These are phyloP conservation scores for Sinohyriopsis cumingii DNA, from an alignment of 2,888 invertebrate species.

Conservation along the genomic window DNA sequence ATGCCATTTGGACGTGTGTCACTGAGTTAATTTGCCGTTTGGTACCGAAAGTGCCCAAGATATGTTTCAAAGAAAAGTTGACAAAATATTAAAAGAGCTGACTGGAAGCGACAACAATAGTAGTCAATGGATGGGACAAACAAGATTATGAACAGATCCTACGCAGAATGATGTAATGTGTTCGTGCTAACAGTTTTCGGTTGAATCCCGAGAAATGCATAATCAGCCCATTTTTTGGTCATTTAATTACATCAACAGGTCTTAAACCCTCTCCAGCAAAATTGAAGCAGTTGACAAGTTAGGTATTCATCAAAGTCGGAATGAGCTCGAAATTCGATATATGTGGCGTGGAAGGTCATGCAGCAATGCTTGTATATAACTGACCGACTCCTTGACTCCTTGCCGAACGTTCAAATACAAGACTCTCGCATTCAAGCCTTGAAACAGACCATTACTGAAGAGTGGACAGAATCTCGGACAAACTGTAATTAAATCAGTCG, in stretches of 20 bases:
- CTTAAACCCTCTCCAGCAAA: too few species aligned
- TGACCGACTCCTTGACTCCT: slow-evolving; percentile 6
- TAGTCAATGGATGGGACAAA: too few species aligned
- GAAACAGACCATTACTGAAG: slow-evolving; percentile 16
- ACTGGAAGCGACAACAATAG: background rate
- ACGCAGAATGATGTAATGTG: too few species aligned
- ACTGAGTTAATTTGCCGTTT: slow-evolving; percentile 23
- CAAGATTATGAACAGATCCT: too few species aligned
- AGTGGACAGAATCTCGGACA: slow-evolving; percentile 21
- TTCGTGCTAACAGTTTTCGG: too few species aligned
- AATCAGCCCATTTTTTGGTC: too few species aligned
- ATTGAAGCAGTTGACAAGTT: too few species aligned
- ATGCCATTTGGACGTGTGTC: slow-evolving; percentile 12
- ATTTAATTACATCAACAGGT: too few species aligned
- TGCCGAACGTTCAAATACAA: background rate
- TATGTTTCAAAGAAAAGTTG: slow-evolving; percentile 24
- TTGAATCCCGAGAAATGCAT: too few species aligned
- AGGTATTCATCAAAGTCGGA: too few species aligned
- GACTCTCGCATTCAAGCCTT: slow-evolving; percentile 9
- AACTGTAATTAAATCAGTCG: slow-evolving; percentile 2
- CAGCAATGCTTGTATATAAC: slow-evolving; percentile 3
- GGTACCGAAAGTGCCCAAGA: slow-evolving; percentile 24
- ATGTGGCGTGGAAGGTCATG: slow-evolving; percentile 11
- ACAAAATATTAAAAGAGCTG: slow-evolving; percentile 21
- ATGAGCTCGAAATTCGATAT: too few species aligned